Evolutionary conservation across 2,797 vertebrate species (phyloP), one percentile per base, ranked within the genome.

Genomic region (Ctenosaura bakeri): DNA sequence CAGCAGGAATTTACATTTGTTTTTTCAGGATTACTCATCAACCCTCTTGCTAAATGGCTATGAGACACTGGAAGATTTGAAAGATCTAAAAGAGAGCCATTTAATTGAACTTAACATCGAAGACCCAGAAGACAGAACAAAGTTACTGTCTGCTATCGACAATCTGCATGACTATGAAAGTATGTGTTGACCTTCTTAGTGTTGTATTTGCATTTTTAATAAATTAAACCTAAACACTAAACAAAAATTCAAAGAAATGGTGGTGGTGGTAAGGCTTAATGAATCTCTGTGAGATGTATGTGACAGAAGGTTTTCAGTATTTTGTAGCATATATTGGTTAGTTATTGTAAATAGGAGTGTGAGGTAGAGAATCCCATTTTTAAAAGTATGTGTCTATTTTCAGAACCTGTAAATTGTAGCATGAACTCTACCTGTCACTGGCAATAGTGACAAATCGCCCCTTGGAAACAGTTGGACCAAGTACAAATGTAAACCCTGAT

Each of bases 61-160:
- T 93, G 98, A 99, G 96, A 98, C 96, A 9, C 96, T 98, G 38
- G 98, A 98, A 8, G 98, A 99, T 95, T 96, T 99, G 95, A 98
- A 98, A 94, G 96, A 98, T 91, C 97, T 99, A 93, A 97, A 97
- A 87, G 98, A 99, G 85, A 97, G 96, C 91, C 98, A 99, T 92
- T 97, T 99, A 89, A 96, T 97, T 32, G 98, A 98, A 97, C 96
- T 99, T 94, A 98, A 98, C 86, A 98, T 99, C 96, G 97, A 97
- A 0, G 97, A 98, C 86, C 97, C 98, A 62, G 98, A 98, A 92
- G 98, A 98, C 92, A 97, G 98, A 91, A 96, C 90, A 83, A 97
- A 97, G 90, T 97, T 99, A 85, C 97, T 99, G 71, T 95, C 97
- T 29, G 98, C 98, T 73, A 97, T 98, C 87, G 96, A 98, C 93